Evolutionary conservation across 2,797 vertebrate genomes (phyloP).

Genomic region (Characodon lateralis): DNA sequence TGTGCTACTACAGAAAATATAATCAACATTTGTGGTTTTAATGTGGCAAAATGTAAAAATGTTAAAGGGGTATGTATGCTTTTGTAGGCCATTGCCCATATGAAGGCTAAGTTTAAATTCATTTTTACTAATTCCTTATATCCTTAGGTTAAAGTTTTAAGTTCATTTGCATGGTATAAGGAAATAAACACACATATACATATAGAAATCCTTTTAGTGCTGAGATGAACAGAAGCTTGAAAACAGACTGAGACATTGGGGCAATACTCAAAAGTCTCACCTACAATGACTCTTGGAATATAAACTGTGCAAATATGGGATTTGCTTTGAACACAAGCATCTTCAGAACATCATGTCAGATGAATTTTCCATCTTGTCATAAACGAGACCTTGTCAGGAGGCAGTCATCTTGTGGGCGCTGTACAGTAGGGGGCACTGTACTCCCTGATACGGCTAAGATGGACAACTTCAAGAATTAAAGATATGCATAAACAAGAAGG

Average conservation of each 20-base stretch:
- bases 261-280: too few relatives aligned
- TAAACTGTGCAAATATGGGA: background rate
- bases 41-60: too few relatives aligned
- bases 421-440: constrained; percentile 48
- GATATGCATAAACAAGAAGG: constrained; percentile 4
- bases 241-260: background rate
- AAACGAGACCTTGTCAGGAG: background rate
- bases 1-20: too few relatives aligned
- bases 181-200: background rate
- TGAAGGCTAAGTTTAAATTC: too few relatives aligned
- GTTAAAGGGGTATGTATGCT: too few relatives aligned
- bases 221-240: background rate
- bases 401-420: background rate
- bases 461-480: background rate
- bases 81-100: too few relatives aligned
- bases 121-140: too few relatives aligned
- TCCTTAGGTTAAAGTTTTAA: background rate
- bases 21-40: too few relatives aligned
- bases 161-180: too few relatives aligned
- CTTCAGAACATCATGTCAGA: background rate
- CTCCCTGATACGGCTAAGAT: background rate
- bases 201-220: background rate
- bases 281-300: background rate
- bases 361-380: background rate
- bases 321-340: background rate